Conservation (phyloP, 2,797 vertebrate genomes). For the Poeciliopsis gracilis region DNA sequence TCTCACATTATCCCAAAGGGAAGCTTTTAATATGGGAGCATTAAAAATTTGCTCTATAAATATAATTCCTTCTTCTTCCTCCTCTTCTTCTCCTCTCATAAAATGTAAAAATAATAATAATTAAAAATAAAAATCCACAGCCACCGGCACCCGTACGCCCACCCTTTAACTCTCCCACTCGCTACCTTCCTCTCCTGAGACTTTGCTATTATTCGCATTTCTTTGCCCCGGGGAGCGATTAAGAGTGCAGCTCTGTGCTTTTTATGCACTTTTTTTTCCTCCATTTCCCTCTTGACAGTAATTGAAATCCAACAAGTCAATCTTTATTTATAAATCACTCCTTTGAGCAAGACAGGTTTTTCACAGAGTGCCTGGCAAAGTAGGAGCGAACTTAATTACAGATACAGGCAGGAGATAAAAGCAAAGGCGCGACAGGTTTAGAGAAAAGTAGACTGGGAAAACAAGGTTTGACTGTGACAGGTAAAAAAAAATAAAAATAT, state of each 20-base stretch:
- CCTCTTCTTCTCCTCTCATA: conserved; percentile 9
- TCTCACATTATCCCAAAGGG: conserved; percentile 60
- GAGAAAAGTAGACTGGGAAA: neutral
- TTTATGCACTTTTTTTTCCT: conserved; percentile 53
- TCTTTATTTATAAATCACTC: conserved; percentile 65
- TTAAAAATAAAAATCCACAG: conserved; percentile 48
- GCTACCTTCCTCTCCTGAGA: conserved; percentile 61
- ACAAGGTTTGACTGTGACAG: conserved; percentile 1
- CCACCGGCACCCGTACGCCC: conserved; percentile 59
- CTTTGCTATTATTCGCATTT: conserved; percentile 63
- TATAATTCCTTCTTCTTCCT: conserved; percentile 43
- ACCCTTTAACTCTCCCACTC: conserved; percentile 55
- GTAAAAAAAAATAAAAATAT: neutral
- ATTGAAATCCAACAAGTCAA: conserved; percentile 76
- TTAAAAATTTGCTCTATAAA: conserved; percentile 67
- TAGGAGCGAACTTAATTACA: conserved; percentile 46
- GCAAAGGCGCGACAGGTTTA: conserved; percentile 14
- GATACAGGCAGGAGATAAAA: conserved; percentile 46
- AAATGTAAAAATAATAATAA: conserved; percentile 9
- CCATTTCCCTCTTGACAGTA: conserved; percentile 52
- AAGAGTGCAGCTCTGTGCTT: conserved; percentile 43
- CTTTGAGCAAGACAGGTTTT: conserved; percentile 69
- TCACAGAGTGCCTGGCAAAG: conserved; percentile 49
- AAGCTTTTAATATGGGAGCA: conserved; percentile 56
- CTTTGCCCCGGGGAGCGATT: conserved; percentile 69